Base-by-base conservation (phyloP, 2,113 vertebrate genomes). In the Ceyx margarethae region DNA sequence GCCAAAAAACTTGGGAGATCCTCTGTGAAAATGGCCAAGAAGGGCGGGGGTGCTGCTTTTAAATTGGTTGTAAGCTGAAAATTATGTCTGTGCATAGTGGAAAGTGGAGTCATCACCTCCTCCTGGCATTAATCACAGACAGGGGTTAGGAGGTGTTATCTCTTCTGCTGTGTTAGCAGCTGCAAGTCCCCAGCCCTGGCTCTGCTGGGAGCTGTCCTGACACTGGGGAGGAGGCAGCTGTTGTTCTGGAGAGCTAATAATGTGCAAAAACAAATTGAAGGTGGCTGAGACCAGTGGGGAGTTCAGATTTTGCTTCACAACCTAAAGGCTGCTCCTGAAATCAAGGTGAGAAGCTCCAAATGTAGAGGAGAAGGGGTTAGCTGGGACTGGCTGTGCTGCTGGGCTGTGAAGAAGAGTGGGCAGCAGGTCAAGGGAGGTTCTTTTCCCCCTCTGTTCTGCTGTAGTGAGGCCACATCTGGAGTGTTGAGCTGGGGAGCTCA, bases 1-100 rank as follows among this genome's bases (percentile, higher is more conserved):
- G 95, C 92, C 92, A 96, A 56, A 81, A 87, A 81, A 26, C 81
- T 74, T 85, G 92, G 95, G 94, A 96, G 91, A 96, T 85, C 87
- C 87, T 95, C 75, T 57, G 48, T 81, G 79, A 21, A 71, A 85
- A 67, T 19, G 35, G 91, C 93, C 91, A 87, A 87, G 85, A 58
- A 96, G 94, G 92, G 96, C 37, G 91, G 78, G 78, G 14, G 94
- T 71, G 4, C 89, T 84, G n/a, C 19, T 69, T 86, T 90, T 33
- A 83, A 85, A 91, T 20, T 46, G 79, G 26, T 85, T 89, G 64
- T 79, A 51, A 94, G n/a, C 73, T 82, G 81, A 92, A 85, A 91
- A 86, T 93, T 71, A 81, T 77, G 89, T 93, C 69, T 82, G 79
- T 93, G 68, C 89, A 76, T 80, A 87, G 87, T 92, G 92, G 92